phyloP scores from a whole-genome alignment of 2,797 vertebrate species.

The Sebastes nivosus region DNA sequence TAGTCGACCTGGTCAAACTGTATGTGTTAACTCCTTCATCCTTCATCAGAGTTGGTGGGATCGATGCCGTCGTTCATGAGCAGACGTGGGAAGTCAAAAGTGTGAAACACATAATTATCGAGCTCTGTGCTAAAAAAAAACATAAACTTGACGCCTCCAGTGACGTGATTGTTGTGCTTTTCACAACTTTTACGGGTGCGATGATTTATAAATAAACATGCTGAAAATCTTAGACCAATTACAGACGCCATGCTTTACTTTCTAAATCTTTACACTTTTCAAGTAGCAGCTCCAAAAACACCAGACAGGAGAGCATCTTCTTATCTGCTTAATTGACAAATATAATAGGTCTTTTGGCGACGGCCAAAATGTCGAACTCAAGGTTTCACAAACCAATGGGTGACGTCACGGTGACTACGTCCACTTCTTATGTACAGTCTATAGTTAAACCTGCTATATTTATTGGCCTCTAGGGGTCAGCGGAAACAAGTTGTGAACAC shows the following conservation, averaged over 20 bases:
- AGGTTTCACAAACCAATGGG: too few relatives aligned
- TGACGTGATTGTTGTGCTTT: neutral
- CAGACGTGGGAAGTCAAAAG: neutral
- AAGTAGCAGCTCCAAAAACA: neutral
- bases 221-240: neutral
- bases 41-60: neutral
- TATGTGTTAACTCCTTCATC: neutral
- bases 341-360: neutral
- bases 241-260: neutral
- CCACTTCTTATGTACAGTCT: too few relatives aligned
- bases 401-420: too few relatives aligned
- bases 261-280: neutral
- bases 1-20: neutral
- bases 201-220: neutral
- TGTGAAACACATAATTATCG: neutral
- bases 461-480: too few relatives aligned
- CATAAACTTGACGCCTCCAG: neutral
- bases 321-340: neutral
- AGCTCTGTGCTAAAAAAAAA: neutral
- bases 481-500: too few relatives aligned
- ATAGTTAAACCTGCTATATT: too few relatives aligned
- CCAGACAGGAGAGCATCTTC: neutral
- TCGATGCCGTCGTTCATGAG: neutral
- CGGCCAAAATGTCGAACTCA: too few relatives aligned
- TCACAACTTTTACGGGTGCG: neutral